phyloP scores from a whole-genome alignment of 2,888 invertebrate genomes.

The Agonopterix arenella region DNA sequence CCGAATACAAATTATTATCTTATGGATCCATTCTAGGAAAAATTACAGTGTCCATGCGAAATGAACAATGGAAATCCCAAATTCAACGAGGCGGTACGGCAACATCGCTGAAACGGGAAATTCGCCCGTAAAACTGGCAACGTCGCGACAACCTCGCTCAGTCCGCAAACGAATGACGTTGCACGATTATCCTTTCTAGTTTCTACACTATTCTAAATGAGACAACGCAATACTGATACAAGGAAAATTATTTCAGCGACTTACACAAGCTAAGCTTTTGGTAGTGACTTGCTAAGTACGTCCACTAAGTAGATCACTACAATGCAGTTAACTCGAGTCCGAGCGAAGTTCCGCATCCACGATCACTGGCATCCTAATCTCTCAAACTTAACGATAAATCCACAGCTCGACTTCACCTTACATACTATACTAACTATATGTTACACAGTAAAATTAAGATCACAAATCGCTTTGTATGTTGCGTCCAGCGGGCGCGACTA shows the following conservation, averaged over 20 bases:
- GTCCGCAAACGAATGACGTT: conserved; percentile 65
- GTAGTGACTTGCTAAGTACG: conserved; percentile 38
- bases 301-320: conserved; percentile 19
- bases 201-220: conserved; percentile 66
- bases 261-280: conserved; percentile 53
- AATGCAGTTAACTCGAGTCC: conserved; percentile 6
- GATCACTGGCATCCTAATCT: conserved; percentile 58
- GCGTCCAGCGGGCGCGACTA: conserved; percentile 76
- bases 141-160: conserved; percentile 60
- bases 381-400: conserved; percentile 59
- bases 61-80: conserved; percentile 56
- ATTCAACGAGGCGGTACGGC: conserved; percentile 46
- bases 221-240: conserved; percentile 68
- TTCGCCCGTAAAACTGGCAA: conserved; percentile 62
- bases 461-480: conserved; percentile 78
- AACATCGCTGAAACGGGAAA: conserved; percentile 66
- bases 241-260: conserved; percentile 54
- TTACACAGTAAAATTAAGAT: conserved; percentile 78
- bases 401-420: conserved; percentile 68
- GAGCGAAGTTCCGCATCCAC: conserved; percentile 46
- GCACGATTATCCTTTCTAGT: conserved; percentile 72
- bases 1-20: conserved; percentile 38
- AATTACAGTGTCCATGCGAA: conserved; percentile 20
- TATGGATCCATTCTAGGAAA: conserved; percentile 27
- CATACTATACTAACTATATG: conserved; percentile 69